Conservation (phyloP, 2,797 vertebrate genomes). For the Myotis myotis region DNA sequence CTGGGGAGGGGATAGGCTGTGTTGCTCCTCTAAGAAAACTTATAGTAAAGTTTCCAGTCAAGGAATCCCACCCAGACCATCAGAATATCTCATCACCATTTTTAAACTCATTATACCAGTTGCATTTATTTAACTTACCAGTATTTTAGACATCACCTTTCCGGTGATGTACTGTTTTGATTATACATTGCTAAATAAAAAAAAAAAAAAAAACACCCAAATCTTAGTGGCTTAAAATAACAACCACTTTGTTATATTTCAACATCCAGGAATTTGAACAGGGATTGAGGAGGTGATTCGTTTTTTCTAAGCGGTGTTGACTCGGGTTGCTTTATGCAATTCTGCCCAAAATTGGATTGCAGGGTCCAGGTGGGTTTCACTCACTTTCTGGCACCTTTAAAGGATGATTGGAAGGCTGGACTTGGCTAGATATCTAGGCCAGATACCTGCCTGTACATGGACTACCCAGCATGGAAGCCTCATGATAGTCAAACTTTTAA, state of each 20-base stretch:
- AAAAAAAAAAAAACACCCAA: neutral
- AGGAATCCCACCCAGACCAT: neutral
- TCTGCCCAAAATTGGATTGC: neutral
- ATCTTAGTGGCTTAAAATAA: neutral
- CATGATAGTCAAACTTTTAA: neutral
- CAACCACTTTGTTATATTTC: neutral
- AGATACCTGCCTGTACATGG: neutral
- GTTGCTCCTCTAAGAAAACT: neutral
- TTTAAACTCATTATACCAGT: neutral
- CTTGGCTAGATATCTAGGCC: neutral
- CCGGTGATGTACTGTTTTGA: neutral
- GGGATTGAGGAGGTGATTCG: neutral
- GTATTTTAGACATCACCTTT: neutral
- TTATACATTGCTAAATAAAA: neutral
- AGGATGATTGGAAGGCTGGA: neutral
- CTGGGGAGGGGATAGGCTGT: fast-evolving
- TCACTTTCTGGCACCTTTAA: neutral
- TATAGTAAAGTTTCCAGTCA: neutral
- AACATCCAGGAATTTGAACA: neutral
- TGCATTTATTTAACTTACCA: neutral
- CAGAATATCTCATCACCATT: neutral
- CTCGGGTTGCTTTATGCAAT: neutral
- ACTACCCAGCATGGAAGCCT: neutral
- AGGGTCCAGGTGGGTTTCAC: neutral
- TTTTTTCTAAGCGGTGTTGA: neutral